Percentiles rank a stretch among this genome's conserved stretches.
phyloP scores from a whole-genome alignment of 2,113 vertebrate species.

The Kryptolebias marmoratus region DNA sequence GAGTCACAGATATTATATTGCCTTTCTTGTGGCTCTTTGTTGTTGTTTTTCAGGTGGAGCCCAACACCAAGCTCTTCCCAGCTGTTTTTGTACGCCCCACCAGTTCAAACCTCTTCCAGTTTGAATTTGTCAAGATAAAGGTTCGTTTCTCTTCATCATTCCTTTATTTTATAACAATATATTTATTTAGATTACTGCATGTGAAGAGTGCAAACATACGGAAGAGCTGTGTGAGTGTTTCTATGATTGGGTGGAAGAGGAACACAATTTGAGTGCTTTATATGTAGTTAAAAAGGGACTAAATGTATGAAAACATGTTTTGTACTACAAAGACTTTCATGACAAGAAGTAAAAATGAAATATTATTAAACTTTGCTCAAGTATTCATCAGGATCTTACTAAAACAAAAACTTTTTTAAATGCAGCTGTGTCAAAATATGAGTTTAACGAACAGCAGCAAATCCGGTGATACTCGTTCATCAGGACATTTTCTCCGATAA shows the following conservation, averaged over 20 bases:
- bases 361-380: too few relatives aligned
- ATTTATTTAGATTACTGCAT: not conserved
- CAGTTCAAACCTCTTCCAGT: conserved; percentile 91
- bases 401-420: not conserved
- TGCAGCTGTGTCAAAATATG: not conserved
- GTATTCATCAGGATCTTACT: too few relatives aligned
- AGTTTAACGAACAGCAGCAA: not conserved
- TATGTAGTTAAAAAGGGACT: too few relatives aligned
- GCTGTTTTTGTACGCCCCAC: conserved; percentile 92
- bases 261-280: too few relatives aligned
- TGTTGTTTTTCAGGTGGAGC: conserved; percentile 87
- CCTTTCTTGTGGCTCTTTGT: not conserved
- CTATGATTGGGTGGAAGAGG: too few relatives aligned
- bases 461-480: too few relatives aligned
- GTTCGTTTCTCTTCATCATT: conserved; percentile 74
- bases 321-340: too few relatives aligned
- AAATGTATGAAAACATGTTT: not conserved
- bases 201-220: too few relatives aligned
- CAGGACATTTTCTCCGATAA: not conserved
- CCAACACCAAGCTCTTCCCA: conserved; percentile 94
- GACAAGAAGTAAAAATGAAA: too few relatives aligned
- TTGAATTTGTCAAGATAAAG: conserved; percentile 96
- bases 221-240: too few relatives aligned
- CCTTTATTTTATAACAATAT: not conserved
- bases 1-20: too few relatives aligned